These are phyloP conservation scores for Drosophila leontia DNA, from an alignment of 1,140 invertebrate genomes.

Conservation along the genomic window DNA sequence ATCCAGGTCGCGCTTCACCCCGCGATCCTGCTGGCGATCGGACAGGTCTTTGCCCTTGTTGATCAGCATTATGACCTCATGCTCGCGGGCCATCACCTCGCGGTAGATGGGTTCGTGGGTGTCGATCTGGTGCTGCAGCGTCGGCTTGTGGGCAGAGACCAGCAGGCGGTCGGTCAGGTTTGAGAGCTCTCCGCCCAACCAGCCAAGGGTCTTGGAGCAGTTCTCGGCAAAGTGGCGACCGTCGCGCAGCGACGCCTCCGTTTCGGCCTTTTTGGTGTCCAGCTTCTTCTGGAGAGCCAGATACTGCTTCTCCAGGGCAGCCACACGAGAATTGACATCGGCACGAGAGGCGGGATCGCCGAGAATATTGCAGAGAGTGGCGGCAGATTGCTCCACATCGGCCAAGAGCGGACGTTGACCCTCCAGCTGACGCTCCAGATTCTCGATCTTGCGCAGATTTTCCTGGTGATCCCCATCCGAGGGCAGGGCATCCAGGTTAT, in stretches of 20 bases:
- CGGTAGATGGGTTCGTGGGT: constrained; percentile 95
- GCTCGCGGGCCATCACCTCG: constrained; percentile 94
- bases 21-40: constrained; percentile 87
- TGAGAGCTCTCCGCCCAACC: constrained; percentile 92
- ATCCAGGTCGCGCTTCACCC: constrained; percentile 90
- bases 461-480: constrained; percentile 94
- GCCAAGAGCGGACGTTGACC: constrained; percentile 94
- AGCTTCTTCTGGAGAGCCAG: constrained; percentile 94
- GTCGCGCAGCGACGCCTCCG: constrained; percentile 93
- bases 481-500: constrained; percentile 94
- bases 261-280: constrained; percentile 94
- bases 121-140: constrained; percentile 93
- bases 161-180: constrained; percentile 91
- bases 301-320: constrained; percentile 92
- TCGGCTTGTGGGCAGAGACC: constrained; percentile 93
- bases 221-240: constrained; percentile 94
- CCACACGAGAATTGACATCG: constrained; percentile 95
- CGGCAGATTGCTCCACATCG: constrained; percentile 94
- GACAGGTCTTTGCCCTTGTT: constrained; percentile 94
- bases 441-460: constrained; percentile 93
- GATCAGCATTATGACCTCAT: constrained; percentile 96
- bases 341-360: constrained; percentile 95
- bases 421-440: constrained; percentile 94
- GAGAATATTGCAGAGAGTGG: constrained; percentile 94
- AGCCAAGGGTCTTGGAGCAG: constrained; percentile 94